Percentiles rank a stretch among this genome's conserved stretches.
Evolutionary conservation across 2,797 vertebrate species (phyloP).

Genomic region (Pangasius mekongensis): DNA sequence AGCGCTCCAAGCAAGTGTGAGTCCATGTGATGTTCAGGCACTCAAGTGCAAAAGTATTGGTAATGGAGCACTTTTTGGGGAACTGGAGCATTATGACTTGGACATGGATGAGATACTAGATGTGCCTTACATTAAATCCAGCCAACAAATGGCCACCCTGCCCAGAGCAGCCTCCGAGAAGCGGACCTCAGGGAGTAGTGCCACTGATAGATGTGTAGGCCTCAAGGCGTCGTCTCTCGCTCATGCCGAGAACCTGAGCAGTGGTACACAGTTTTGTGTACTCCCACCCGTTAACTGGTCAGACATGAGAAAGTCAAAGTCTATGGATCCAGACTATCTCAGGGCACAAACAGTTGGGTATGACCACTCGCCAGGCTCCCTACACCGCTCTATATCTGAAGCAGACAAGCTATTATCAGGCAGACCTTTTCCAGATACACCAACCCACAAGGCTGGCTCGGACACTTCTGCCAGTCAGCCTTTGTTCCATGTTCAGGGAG

Average conservation of each 20-base stretch:
- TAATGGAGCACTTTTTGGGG: constrained; percentile 78
- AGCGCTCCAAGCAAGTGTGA: constrained; percentile 61
- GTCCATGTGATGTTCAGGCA: constrained; percentile 65
- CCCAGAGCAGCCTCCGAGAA: constrained; percentile 85
- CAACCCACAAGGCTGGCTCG: constrained; percentile 73
- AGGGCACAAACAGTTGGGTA: constrained; percentile 72
- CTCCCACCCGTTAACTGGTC: constrained; percentile 90
- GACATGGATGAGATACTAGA: constrained; percentile 99
- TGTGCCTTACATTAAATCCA: constrained; percentile 97
- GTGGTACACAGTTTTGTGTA: constrained; percentile 82
- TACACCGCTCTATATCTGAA: constrained; percentile 79
- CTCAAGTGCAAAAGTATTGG: constrained; percentile 71
- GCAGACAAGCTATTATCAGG: constrained; percentile 80
- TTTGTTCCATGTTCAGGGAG: constrained; percentile 76
- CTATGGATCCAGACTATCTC: constrained; percentile 82
- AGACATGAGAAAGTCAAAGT: constrained; percentile 85
- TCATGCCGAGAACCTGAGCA: constrained; percentile 74
- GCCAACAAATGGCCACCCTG: constrained; percentile 85
- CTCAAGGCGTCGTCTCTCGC: constrained; percentile 73
- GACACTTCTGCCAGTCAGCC: constrained; percentile 73
- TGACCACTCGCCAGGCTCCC: constrained; percentile 72
- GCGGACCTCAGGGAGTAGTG: constrained; percentile 72
- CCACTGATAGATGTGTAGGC: constrained; percentile 76
- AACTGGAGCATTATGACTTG: constrained; percentile 96
- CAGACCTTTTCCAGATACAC: constrained; percentile 81